Percentiles rank a stretch among this genome's conserved stretches.
Evolutionary conservation across 2,888 invertebrate genomes (phyloP).

Genomic region (Ptilodon capucinus): DNA sequence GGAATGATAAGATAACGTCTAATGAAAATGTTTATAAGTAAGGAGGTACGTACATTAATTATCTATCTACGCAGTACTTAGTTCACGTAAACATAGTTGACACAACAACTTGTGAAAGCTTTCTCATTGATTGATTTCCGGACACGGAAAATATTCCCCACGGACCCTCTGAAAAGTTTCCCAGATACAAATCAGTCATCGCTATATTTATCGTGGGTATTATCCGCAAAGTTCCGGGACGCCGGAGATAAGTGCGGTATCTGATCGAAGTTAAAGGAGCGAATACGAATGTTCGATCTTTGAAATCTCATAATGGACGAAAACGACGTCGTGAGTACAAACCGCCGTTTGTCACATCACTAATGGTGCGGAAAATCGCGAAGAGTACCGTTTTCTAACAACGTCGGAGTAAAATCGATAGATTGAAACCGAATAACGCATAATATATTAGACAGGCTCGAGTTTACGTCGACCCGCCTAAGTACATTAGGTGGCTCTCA

Average conservation of each 20-base stretch:
- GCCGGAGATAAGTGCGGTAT: slow-evolving; percentile 52
- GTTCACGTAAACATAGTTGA: background rate
- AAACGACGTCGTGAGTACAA: slow-evolving; percentile 73
- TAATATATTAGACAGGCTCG: slow-evolving; percentile 42
- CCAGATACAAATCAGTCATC: slow-evolving; percentile 12
- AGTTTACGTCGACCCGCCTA: slow-evolving; percentile 30
- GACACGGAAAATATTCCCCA: slow-evolving; percentile 1
- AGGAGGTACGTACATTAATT: too few species aligned
- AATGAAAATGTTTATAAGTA: too few species aligned
- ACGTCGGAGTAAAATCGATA: slow-evolving; percentile 61
- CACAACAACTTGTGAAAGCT: slow-evolving; percentile 1
- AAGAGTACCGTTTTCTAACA: slow-evolving; percentile 64
- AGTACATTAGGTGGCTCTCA: slow-evolving; percentile 18
- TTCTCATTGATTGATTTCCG: slow-evolving; percentile 10
- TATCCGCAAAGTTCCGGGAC: slow-evolving; percentile 17
- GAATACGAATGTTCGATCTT: slow-evolving; percentile 67
- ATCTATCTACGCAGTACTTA: too few species aligned
- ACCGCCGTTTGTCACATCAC: slow-evolving; percentile 73
- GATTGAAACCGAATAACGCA: slow-evolving; percentile 59
- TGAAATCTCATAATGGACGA: slow-evolving; percentile 71
- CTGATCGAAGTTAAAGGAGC: slow-evolving; percentile 63
- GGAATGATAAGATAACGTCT: too few species aligned
- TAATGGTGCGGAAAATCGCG: slow-evolving; percentile 75
- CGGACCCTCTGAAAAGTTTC: background rate
- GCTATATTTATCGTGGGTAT: slow-evolving; percentile 11